Evolutionary conservation across 1,140 invertebrate species (phyloP), one percentile per base, ranked within the genome.

Genomic region (Drosophila bocqueti): DNA sequence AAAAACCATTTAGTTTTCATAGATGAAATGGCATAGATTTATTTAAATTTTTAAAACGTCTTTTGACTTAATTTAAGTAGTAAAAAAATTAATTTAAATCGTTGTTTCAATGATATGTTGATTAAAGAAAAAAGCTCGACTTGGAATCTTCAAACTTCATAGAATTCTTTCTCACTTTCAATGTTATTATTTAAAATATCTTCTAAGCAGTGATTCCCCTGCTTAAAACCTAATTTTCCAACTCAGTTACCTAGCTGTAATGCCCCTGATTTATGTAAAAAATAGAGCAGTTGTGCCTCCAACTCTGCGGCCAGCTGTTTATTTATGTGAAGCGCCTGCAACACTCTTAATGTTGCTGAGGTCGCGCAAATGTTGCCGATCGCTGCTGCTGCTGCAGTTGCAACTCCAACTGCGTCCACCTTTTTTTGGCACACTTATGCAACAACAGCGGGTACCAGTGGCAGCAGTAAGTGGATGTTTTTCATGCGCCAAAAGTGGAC

Each of bases 361-460:
- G 45, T 63, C 72, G 64, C 18, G 54, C 49, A 57, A 81, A 76
- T 81, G 79, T 64, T 81, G 78, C 58, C n/a, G 40, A 31, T 60
- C 38, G 38, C 10, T 16, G 10, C 55, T 45, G 10, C 40, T 24
- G 50, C 26, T 26, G 34, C 31, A 13, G 60, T 54, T 36, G 47
- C 77, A 63, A 60, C 60, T 60, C 34, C 58, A 55, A 58, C 40
- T 50, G 26, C 47, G 38, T 63, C 72, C 64, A 77, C 82, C 81
- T 73, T 86, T 87, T 87, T 86, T 86, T 59, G 83, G 83, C 79
- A 65, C 55, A 83, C 66, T 86, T 86, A 83, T 86, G 83, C 79
- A 86, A 86, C 50, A 52, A 52, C 29, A 52, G 24, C 45, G 24
- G 38, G 52, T 24, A n/a, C n/a, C n/a, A 55, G 55, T 31, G 29